These are phyloP conservation scores for Caloenas nicobarica DNA, from an alignment of 2,113 vertebrate species.

Conservation along the genomic window DNA sequence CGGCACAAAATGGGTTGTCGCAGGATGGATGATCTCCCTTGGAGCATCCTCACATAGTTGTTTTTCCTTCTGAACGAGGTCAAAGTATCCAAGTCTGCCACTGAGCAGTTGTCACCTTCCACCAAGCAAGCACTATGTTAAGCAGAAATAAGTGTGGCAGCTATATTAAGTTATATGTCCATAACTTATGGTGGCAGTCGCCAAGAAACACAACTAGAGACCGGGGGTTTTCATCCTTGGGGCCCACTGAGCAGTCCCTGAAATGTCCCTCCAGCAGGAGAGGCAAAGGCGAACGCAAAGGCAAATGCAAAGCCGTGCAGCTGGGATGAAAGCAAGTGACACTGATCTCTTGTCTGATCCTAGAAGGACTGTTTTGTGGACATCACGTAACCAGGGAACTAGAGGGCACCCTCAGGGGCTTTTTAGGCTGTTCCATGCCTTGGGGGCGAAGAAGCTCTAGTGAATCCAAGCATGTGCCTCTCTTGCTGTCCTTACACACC, in stretches of 20 bases:
- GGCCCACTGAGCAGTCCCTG: not conserved
- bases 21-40: not conserved
- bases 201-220: not conserved
- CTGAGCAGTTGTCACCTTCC: not conserved
- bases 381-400: not conserved
- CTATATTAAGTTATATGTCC: not conserved
- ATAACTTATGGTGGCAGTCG: not conserved
- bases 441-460: not conserved
- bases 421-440: not conserved
- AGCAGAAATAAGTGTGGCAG: not conserved
- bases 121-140: not conserved
- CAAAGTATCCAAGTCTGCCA: not conserved
- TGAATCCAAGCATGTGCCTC: not conserved
- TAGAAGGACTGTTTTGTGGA: not conserved
- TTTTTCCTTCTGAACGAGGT: not conserved
- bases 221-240: rapidly evolving
- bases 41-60: not conserved
- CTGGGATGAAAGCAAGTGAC: not conserved
- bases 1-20: not conserved
- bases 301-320: not conserved
- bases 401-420: not conserved
- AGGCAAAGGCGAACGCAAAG: not conserved
- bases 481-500: rapidly evolving
- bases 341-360: not conserved
- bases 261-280: not conserved